These are phyloP conservation scores for Podilymbus podiceps DNA, from an alignment of 2,113 vertebrate species.

Conservation along the genomic window DNA sequence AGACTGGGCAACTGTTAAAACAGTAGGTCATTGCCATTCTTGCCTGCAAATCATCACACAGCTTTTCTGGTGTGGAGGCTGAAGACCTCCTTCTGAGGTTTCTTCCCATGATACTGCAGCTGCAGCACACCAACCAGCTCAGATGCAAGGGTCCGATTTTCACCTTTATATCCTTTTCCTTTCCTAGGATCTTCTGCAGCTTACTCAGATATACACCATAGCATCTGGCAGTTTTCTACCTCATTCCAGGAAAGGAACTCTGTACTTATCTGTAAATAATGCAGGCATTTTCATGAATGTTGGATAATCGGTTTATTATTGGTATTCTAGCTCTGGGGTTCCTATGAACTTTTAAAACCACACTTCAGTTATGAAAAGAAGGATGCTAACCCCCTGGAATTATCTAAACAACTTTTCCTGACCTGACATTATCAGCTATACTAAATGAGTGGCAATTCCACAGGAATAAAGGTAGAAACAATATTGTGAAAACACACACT, in stretches of 20 bases:
- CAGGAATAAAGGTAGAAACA: not conserved
- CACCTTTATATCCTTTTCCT: not conserved
- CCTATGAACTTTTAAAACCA: not conserved
- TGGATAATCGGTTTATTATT: not conserved
- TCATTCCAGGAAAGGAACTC: not conserved
- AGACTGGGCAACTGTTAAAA: not conserved
- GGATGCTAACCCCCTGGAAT: not conserved
- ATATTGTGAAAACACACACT: not conserved
- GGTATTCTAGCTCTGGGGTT: not conserved
- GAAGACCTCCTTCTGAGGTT: not conserved
- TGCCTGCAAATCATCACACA: not conserved
- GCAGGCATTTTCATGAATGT: fast-evolving
- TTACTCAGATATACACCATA: not conserved
- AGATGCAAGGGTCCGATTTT: not conserved
- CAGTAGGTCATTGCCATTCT: not conserved
- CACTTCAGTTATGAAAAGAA: not conserved
- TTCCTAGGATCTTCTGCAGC: not conserved
- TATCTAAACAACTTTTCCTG: not conserved
- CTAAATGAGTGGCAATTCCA: not conserved
- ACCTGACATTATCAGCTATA: not conserved
- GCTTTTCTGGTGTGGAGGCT: not conserved
- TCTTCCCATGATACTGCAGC: not conserved
- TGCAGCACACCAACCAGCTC: not conserved
- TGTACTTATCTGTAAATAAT: not conserved
- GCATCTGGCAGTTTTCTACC: not conserved